A percentile compares a stretch with the other conserved stretches of the same genome.
phyloP scores from a whole-genome alignment of 2,888 invertebrate species.

The Platypus cylindrus region DNA sequence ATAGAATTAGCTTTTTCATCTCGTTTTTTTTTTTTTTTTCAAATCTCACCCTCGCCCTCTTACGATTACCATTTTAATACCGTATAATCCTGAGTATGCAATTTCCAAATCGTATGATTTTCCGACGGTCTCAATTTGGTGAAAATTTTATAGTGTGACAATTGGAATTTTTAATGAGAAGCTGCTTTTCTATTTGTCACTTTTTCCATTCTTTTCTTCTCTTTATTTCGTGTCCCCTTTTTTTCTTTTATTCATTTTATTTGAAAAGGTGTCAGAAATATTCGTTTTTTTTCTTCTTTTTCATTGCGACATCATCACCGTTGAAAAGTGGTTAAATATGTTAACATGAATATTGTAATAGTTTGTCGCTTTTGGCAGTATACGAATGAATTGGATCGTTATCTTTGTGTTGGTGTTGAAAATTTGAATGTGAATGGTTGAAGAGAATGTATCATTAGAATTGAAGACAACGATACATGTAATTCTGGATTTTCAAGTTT shows the following conservation, averaged over 20 bases:
- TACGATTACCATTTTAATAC: slow-evolving; percentile 20
- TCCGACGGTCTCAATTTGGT: slow-evolving; percentile 15
- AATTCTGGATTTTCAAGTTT: too few species aligned
- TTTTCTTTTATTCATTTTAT: slow-evolving; percentile 3
- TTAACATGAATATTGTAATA: slow-evolving; percentile 17
- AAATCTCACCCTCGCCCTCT: slow-evolving; percentile 10
- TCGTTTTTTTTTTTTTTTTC: too few species aligned
- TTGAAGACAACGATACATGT: too few species aligned
- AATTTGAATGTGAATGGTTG: too few species aligned
- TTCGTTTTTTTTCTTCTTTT: too few species aligned
- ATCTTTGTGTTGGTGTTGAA: too few species aligned
- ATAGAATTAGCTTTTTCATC: too few species aligned
- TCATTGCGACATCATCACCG: too few species aligned
- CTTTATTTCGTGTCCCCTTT: too few species aligned
- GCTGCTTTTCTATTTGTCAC: too few species aligned
- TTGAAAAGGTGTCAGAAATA: slow-evolving; percentile 14
- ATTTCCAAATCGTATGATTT: slow-evolving; percentile 20
- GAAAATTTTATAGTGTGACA: slow-evolving; percentile 14
- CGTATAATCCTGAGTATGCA: slow-evolving; percentile 20
- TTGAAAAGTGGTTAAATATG: slow-evolving; percentile 15
- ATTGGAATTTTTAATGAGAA: slow-evolving; percentile 20
- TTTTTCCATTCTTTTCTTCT: too few species aligned
- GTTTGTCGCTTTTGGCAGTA: slow-evolving; percentile 10
- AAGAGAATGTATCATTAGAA: too few species aligned
- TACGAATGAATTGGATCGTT: slow-evolving; percentile 8